phyloP scores from a whole-genome alignment of 2,797 vertebrate genomes.

The Enteromius paludinosus region DNA sequence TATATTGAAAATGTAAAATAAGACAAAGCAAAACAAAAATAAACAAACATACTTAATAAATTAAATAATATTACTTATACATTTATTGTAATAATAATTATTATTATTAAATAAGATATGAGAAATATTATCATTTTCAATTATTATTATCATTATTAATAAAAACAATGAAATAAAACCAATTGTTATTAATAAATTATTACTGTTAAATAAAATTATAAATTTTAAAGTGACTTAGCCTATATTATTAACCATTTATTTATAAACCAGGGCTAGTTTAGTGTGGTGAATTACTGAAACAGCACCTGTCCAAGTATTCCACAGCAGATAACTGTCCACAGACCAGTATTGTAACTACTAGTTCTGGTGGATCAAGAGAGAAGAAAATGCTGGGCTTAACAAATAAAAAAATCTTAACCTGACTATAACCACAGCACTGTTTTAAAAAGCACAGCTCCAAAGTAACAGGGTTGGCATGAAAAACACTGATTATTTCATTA shows the following conservation, averaged over 20 bases:
- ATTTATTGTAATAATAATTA: background rate
- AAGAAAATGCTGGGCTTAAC: background rate
- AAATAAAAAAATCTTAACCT: background rate
- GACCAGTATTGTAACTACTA: background rate
- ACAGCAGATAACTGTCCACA: background rate
- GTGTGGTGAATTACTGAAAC: background rate
- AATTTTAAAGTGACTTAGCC: background rate
- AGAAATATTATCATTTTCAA: background rate
- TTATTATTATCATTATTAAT: background rate
- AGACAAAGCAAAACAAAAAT: background rate
- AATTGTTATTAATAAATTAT: background rate
- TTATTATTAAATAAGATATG: background rate
- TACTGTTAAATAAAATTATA: background rate
- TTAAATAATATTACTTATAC: no score
- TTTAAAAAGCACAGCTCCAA: background rate
- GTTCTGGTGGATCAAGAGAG: background rate
- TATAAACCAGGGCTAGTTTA: background rate
- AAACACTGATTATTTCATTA: background rate
- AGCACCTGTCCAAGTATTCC: background rate
- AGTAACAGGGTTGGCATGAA: background rate
- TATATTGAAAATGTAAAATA: background rate
- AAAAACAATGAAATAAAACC: background rate
- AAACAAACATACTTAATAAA: background rate
- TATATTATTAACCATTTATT: background rate
- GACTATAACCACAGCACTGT: background rate